Conservation (phyloP, 2,113 vertebrate genomes). For the Chaenocephalus aceratus region DNA sequence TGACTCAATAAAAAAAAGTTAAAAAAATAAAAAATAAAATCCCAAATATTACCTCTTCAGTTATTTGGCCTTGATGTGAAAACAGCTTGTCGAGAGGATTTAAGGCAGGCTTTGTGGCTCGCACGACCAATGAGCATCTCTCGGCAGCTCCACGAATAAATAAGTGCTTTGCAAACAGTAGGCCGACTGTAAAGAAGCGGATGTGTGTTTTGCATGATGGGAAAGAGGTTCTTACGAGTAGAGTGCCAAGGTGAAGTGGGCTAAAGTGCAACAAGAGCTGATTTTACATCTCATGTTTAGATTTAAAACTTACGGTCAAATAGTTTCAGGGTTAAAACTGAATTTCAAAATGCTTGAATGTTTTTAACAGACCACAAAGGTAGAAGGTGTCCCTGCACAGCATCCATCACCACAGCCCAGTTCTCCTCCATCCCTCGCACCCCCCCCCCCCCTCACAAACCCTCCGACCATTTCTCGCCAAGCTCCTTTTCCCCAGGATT, state of each 20-base stretch:
- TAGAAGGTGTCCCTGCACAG: constrained; percentile 36
- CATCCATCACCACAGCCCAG: constrained; percentile 64
- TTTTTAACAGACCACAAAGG: not conserved
- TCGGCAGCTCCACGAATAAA: not conserved
- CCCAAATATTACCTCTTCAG: not conserved
- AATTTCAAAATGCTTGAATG: not conserved
- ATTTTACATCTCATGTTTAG: constrained; percentile 1
- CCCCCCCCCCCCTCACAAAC: not conserved
- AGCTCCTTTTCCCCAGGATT: constrained; percentile 78
- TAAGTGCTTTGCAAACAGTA: constrained; percentile 23
- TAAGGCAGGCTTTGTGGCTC: not conserved
- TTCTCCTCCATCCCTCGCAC: constrained; percentile 41
- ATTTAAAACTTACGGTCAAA: not conserved
- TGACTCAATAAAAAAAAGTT: too few relatives aligned
- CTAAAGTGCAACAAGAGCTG: not conserved
- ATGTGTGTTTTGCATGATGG: not conserved
- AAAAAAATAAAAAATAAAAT: too few relatives aligned
- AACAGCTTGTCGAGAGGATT: constrained; percentile 9
- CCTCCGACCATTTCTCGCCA: constrained; percentile 69
- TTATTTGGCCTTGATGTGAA: constrained; percentile 10
- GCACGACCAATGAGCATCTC: not conserved
- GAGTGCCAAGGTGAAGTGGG: not conserved
- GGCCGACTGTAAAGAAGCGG: constrained; percentile 1
- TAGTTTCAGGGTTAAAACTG: not conserved
- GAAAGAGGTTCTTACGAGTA: not conserved